Conservation (phyloP, 2,797 vertebrate species). For the Eospalax fontanierii region DNA sequence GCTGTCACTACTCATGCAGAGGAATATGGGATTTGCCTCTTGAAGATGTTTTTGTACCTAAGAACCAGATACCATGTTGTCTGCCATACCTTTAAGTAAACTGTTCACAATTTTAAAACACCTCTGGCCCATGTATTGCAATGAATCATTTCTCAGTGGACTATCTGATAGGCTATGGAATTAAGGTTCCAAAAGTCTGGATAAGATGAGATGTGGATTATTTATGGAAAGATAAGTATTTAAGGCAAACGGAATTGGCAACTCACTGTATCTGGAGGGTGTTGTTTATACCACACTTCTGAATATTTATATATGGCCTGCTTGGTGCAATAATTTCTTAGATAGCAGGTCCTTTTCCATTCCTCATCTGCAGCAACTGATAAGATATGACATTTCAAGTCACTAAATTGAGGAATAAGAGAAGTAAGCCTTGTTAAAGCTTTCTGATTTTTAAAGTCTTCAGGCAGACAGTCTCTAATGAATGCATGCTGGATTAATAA, state of each 20-base stretch:
- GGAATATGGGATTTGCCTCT: background rate
- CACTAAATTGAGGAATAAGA: slow-evolving; percentile 22
- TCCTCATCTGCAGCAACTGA: background rate
- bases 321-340: background rate
- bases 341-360: background rate
- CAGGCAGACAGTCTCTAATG: background rate
- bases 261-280: background rate
- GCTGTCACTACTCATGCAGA: background rate
- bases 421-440: background rate
- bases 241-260: background rate
- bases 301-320: background rate
- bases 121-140: accelerated
- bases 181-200: background rate
- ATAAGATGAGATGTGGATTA: background rate
- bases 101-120: background rate
- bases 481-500: background rate
- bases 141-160: background rate
- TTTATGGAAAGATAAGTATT: background rate
- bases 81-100: background rate
- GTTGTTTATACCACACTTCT: background rate
- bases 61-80: background rate
- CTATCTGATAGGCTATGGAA: background rate
- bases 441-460: slow-evolving; percentile 5
- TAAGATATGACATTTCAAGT: slow-evolving; percentile 13
- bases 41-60: background rate